Conservation (phyloP, 2,888 invertebrate genomes). For the Drosophila greeni region DNA sequence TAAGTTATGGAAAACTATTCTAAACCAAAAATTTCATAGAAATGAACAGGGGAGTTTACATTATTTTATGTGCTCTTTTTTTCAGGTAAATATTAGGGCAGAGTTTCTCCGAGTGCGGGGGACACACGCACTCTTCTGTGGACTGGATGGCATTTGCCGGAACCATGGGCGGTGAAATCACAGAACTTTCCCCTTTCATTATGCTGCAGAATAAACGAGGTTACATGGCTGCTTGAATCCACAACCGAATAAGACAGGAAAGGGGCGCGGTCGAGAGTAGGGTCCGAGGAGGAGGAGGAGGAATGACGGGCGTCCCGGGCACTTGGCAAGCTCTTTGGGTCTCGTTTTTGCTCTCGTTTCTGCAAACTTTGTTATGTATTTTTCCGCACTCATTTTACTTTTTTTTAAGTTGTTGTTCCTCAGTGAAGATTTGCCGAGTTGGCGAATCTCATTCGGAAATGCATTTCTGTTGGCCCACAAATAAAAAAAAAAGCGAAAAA, state of each 20-base stretch:
- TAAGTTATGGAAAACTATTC: background rate
- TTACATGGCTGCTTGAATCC: conserved; percentile 72
- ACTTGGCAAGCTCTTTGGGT: conserved; percentile 52
- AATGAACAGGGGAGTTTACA: background rate
- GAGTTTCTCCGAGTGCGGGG: conserved; percentile 8
- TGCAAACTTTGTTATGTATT: conserved; percentile 44
- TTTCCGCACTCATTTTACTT: conserved; percentile 31
- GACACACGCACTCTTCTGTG: conserved; percentile 36
- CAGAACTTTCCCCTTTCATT: conserved; percentile 74
- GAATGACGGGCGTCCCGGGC: conserved; percentile 18
- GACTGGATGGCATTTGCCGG: conserved; percentile 59
- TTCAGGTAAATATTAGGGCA: background rate
- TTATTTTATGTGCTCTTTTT: background rate
- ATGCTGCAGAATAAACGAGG: conserved; percentile 69
- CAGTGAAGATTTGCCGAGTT: conserved; percentile 56
- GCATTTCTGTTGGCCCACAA: conserved; percentile 43
- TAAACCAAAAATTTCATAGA: background rate
- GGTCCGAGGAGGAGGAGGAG: conserved; percentile 7
- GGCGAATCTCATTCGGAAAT: conserved; percentile 67
- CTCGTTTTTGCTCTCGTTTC: conserved; percentile 59
- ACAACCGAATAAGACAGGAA: conserved; percentile 71
- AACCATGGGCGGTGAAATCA: conserved; percentile 71
- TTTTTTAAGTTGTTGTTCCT: conserved; percentile 18
- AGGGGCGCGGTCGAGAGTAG: conserved; percentile 26
- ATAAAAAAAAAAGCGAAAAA: conserved; percentile 11